These are phyloP conservation scores for Tachuris rubrigastra DNA, from an alignment of 2,113 vertebrate genomes.

Conservation along the genomic window DNA sequence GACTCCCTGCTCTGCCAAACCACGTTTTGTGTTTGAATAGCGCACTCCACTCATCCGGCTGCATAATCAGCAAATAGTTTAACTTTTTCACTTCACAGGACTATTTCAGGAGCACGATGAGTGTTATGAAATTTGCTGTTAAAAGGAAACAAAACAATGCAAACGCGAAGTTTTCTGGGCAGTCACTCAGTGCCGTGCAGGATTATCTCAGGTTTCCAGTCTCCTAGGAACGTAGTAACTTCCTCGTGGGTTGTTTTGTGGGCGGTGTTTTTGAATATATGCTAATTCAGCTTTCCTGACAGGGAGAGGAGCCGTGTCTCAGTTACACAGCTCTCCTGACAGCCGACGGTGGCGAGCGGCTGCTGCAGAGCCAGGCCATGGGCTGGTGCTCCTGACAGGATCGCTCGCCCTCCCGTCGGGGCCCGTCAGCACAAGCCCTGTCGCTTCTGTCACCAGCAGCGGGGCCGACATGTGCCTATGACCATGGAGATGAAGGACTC, in stretches of 20 bases:
- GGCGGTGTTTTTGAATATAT: slow-evolving; percentile 68
- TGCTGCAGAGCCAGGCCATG: background rate
- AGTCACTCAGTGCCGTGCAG: background rate
- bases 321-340: slow-evolving; percentile 11
- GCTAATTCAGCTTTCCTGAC: slow-evolving; percentile 57
- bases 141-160: background rate
- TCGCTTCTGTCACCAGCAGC: background rate
- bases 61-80: background rate
- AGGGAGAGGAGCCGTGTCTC: slow-evolving; percentile 27
- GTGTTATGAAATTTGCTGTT: background rate
- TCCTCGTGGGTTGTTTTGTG: slow-evolving; percentile 17
- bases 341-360: background rate
- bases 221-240: slow-evolving; percentile 51
- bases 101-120: background rate
- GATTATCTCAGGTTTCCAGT: slow-evolving; percentile 45
- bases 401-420: background rate
- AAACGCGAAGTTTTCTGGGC: background rate
- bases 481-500: slow-evolving; percentile 86
- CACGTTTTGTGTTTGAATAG: background rate
- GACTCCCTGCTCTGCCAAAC: background rate
- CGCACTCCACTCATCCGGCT: background rate
- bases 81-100: background rate
- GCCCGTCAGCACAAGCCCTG: fast-evolving
- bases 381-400: background rate
- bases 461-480: slow-evolving; percentile 53